Evolutionary conservation across 1,140 invertebrate genomes (phyloP).

Genomic region (Idris sp.): DNA sequence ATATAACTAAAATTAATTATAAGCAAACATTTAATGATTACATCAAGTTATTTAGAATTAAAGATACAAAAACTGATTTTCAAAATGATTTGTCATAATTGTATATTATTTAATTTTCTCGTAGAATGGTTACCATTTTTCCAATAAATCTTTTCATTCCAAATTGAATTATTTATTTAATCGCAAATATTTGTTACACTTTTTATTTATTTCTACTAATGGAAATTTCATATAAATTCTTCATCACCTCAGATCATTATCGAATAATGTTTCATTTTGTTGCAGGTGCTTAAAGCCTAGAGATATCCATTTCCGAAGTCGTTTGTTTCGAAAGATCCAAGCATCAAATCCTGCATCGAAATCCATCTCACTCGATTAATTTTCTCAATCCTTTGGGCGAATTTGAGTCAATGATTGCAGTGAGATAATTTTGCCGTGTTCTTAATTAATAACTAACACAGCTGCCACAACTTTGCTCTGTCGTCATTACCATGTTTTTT

Average conservation of each 20-base stretch:
- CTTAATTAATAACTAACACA: slow-evolving; percentile 76
- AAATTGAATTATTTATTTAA: too few relatives aligned
- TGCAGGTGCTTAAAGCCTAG: slow-evolving; percentile 49
- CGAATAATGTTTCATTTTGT: slow-evolving; percentile 1
- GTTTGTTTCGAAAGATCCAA: slow-evolving; percentile 39
- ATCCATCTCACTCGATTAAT: slow-evolving; percentile 73
- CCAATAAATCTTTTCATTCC: too few relatives aligned
- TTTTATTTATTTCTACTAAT: too few relatives aligned
- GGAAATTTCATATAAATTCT: not conserved
- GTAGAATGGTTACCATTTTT: too few relatives aligned
- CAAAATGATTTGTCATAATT: too few relatives aligned
- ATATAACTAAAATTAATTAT: too few relatives aligned
- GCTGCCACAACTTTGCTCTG: slow-evolving; percentile 69
- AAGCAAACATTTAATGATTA: too few relatives aligned
- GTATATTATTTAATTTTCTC: too few relatives aligned
- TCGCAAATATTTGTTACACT: too few relatives aligned
- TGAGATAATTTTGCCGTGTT: slow-evolving; percentile 64
- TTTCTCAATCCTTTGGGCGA: slow-evolving; percentile 68
- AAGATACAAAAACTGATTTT: too few relatives aligned
- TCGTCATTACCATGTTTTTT: slow-evolving; percentile 74
- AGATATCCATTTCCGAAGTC: slow-evolving; percentile 67
- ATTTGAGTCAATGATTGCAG: slow-evolving; percentile 65
- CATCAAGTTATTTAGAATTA: too few relatives aligned
- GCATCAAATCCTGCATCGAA: slow-evolving; percentile 63
- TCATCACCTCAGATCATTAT: slow-evolving; percentile 3